These are phyloP conservation scores for Heliocidaris tuberculata DNA, from an alignment of 35 echinoderm and acorn worm genomes.

Conservation along the genomic window DNA sequence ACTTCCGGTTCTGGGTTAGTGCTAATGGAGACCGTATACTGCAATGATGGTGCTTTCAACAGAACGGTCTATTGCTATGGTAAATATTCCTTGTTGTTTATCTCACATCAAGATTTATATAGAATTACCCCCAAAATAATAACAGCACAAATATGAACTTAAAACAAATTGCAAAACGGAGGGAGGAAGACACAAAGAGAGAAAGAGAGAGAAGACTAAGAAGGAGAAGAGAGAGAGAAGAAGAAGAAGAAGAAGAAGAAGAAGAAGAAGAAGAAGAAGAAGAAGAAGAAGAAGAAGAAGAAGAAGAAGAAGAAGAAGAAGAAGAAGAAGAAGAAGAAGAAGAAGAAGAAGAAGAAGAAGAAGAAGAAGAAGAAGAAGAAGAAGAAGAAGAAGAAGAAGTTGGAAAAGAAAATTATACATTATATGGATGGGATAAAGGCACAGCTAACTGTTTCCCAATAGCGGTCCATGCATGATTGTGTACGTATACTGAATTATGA, in stretches of 20 bases:
- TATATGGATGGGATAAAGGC: too few species aligned
- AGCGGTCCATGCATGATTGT: too few species aligned
- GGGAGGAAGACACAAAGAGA: too few species aligned
- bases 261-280: too few species aligned
- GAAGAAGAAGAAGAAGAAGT: too few species aligned
- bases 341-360: neutral
- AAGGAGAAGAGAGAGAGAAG: neutral
- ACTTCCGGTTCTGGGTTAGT: constrained; percentile 6
- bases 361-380: too few species aligned
- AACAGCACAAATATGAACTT: too few species aligned
- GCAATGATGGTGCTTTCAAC: neutral
- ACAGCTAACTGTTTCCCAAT: too few species aligned
- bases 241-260: neutral
- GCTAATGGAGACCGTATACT: neutral
- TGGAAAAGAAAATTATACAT: too few species aligned
- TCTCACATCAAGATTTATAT: neutral
- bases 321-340: neutral
- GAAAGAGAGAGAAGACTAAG: neutral
- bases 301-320: neutral
- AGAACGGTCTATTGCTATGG: constrained; percentile 1
- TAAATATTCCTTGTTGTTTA: neutral
- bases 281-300: too few species aligned
- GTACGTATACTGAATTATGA: too few species aligned
- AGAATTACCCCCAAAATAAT: neutral
- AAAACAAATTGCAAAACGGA: too few species aligned